Evolutionary conservation across 2,888 invertebrate genomes (phyloP).

Genomic region (Ypsolopha scabrella): DNA sequence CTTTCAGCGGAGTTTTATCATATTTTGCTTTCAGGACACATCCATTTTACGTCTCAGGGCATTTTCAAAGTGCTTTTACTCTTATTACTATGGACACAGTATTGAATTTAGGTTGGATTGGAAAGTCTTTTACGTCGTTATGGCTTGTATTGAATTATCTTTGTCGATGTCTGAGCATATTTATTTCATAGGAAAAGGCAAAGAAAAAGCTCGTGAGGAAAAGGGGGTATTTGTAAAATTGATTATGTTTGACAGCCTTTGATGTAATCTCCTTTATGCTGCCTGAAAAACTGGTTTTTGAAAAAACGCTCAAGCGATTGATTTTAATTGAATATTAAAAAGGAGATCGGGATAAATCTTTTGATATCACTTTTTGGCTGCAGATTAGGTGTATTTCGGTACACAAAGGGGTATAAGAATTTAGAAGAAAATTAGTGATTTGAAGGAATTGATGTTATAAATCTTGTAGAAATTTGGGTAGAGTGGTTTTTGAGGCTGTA

Average conservation of each 20-base stretch:
- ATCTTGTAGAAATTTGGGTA: no score
- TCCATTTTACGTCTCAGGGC: no score
- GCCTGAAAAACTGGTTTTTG: background rate
- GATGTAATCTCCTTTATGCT: conserved; percentile 33
- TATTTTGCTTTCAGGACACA: conserved; percentile 24
- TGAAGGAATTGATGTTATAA: no score
- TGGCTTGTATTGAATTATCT: conserved; percentile 13
- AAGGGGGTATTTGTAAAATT: conserved; percentile 59
- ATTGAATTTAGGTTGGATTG: conserved; percentile 6
- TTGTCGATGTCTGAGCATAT: conserved; percentile 37
- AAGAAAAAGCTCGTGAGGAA: conserved; percentile 43
- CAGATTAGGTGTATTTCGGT: no score
- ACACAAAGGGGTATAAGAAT: no score
- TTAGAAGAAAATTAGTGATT: no score
- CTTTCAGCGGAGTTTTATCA: conserved; percentile 51
- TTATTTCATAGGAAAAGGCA: conserved; percentile 34
- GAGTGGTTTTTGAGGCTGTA: no score
- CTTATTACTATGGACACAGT: no score
- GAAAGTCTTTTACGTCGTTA: conserved; percentile 6
- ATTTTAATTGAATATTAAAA: conserved; percentile 51
- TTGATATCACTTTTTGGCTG: conserved; percentile 4
- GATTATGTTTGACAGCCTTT: conserved; percentile 63
- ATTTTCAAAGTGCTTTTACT: no score
- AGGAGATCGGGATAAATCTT: conserved; percentile 27
- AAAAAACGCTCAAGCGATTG: conserved; percentile 39